Conservation (phyloP, 1,140 invertebrate species). For the Artemia franciscana region DNA sequence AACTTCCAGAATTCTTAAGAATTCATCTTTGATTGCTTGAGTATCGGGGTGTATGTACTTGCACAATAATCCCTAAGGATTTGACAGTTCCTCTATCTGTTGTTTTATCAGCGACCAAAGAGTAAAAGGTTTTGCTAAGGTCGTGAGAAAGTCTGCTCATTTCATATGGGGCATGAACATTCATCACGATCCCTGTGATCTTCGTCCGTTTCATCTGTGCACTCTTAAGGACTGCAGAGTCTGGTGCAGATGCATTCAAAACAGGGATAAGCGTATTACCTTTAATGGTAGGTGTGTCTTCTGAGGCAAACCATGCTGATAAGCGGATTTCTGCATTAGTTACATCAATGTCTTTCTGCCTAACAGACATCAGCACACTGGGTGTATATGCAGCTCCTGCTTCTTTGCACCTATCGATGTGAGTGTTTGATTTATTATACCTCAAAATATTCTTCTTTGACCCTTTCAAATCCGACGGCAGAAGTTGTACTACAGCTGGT, state of each 20-base stretch:
- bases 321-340: not conserved
- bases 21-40: not conserved
- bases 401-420: not conserved
- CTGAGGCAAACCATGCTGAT: not conserved
- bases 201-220: not conserved
- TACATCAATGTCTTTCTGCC: not conserved
- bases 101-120: not conserved
- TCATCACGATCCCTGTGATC: not conserved
- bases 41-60: not conserved
- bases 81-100: not conserved
- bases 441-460: not conserved
- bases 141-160: not conserved
- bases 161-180: not conserved
- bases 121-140: not conserved
- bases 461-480: too few relatives aligned
- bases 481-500: too few relatives aligned
- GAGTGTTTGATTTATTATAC: not conserved
- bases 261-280: not conserved
- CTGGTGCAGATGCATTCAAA: not conserved
- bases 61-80: not conserved
- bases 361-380: not conserved
- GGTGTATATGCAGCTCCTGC: not conserved
- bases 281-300: not conserved
- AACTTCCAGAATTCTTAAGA: not conserved
- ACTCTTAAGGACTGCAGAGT: not conserved